These are phyloP conservation scores for Zalophus californianus DNA, from an alignment of 2,797 vertebrate genomes.

Conservation along the genomic window DNA sequence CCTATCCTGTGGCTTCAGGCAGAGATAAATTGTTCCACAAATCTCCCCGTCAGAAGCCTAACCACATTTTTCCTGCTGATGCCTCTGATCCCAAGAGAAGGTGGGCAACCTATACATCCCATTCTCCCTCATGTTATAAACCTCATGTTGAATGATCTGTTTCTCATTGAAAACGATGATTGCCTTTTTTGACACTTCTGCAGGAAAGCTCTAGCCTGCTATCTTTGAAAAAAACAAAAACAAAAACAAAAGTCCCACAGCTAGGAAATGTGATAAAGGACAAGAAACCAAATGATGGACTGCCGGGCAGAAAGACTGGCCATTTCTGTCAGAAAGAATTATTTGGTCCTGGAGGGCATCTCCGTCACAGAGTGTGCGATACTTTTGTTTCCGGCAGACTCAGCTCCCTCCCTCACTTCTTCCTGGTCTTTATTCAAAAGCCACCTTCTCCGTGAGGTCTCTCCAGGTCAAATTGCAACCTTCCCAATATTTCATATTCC, in stretches of 20 bases:
- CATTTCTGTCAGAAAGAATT: slow-evolving; percentile 3
- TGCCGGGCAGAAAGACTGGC: neutral
- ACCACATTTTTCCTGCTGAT: neutral
- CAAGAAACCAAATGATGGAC: neutral
- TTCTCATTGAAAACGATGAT: neutral
- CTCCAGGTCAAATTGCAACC: neutral
- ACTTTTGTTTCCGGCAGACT: neutral
- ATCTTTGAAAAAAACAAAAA: neutral
- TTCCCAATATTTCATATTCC: neutral
- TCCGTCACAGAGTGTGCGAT: accelerated
- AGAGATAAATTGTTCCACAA: slow-evolving; percentile 12
- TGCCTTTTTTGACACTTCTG: neutral
- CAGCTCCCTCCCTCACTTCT: neutral
- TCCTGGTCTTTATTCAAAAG: neutral
- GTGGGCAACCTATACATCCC: neutral
- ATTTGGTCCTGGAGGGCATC: neutral
- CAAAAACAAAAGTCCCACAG: neutral
- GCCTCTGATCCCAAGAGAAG: neutral
- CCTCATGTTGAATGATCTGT: neutral
- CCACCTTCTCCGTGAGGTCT: neutral
- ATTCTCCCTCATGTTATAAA: neutral
- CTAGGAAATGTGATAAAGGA: neutral
- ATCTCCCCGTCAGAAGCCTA: neutral
- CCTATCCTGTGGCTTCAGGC: neutral
- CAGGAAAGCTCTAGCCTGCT: neutral